Percentiles rank a stretch among this genome's conserved stretches.
phyloP scores from a whole-genome alignment of 2,113 vertebrate genomes.

The Mugil cephalus region DNA sequence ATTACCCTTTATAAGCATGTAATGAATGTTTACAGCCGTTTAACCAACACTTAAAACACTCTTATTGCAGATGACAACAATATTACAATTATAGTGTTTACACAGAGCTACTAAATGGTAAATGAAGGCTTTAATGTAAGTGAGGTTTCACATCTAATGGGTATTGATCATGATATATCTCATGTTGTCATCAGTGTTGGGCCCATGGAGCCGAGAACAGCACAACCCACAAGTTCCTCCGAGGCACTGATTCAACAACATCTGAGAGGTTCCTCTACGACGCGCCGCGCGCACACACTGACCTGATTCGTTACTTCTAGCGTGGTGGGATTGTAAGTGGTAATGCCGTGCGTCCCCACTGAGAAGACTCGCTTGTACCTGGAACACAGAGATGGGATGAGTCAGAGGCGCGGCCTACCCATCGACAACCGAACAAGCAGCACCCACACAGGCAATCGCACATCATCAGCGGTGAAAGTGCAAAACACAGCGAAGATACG shows the following conservation, averaged over 20 bases:
- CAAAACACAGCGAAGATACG: neutral
- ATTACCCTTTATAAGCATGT: neutral
- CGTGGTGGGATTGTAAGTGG: conserved; percentile 97
- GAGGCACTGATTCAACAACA: neutral
- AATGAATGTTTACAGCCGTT: no score
- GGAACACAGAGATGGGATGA: conserved; percentile 62
- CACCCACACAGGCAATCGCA: conserved; percentile 17
- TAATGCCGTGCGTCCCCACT: conserved; percentile 95
- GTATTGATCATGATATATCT: neutral
- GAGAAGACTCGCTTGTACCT: conserved; percentile 99
- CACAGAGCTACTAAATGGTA: no score
- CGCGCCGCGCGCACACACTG: conserved; percentile 42
- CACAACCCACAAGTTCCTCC: neutral
- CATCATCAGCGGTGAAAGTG: conserved; percentile 2
- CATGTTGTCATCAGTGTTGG: neutral
- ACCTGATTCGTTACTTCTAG: conserved; percentile 99
- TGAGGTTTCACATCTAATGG: neutral
- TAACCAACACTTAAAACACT: no score
- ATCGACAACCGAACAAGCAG: conserved; percentile 6
- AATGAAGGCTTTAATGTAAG: no score
- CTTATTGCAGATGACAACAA: no score
- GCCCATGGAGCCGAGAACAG: conserved; percentile 9
- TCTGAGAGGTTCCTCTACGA: neutral
- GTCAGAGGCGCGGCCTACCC: conserved; percentile 41
- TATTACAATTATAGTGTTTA: no score